A percentile compares a stretch with the other conserved stretches of the same genome.
phyloP scores from a whole-genome alignment of 2,888 invertebrate species.

The Chrysopilus asiliformis region DNA sequence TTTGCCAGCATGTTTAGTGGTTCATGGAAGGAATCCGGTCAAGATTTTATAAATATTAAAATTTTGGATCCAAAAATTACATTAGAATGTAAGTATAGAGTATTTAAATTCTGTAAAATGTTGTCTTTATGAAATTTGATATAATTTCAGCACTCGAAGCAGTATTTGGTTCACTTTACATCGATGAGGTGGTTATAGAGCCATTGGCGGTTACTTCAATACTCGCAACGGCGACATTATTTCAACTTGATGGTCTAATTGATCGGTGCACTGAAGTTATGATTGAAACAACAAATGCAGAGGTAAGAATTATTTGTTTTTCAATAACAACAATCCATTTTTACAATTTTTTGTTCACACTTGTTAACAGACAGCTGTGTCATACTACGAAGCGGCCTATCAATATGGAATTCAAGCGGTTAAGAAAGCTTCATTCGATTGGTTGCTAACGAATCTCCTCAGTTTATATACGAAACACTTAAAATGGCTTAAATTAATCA shows the following conservation, averaged over 20 bases:
- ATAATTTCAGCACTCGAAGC: conserved; percentile 46
- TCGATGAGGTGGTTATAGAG: conserved; percentile 56
- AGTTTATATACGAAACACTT: conserved; percentile 44
- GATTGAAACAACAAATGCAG: conserved; percentile 58
- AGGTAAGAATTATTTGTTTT: conserved; percentile 25
- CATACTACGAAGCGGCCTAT: conserved; percentile 53
- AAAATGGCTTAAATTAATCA: conserved; percentile 46
- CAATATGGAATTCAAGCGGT: conserved; percentile 52
- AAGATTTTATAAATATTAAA: conserved; percentile 51
- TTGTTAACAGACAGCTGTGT: conserved; percentile 46
- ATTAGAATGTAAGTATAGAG: conserved; percentile 43
- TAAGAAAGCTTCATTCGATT: conserved; percentile 48
- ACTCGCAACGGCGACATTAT: conserved; percentile 57
- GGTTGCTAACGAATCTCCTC: conserved; percentile 56
- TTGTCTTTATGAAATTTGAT: conserved; percentile 9
- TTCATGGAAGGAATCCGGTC: conserved; percentile 57
- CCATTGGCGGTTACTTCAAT: conserved; percentile 52
- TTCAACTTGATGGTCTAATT: conserved; percentile 59
- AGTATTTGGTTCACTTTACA: conserved; percentile 63
- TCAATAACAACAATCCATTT: not conserved
- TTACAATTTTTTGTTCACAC: not conserved
- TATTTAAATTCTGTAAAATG: not conserved
- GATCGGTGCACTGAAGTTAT: conserved; percentile 60
- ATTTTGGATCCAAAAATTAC: conserved; percentile 59
- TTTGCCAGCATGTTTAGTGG: conserved; percentile 72